phyloP scores from a whole-genome alignment of 2,888 invertebrate genomes.

The Mylabris sibirica region DNA sequence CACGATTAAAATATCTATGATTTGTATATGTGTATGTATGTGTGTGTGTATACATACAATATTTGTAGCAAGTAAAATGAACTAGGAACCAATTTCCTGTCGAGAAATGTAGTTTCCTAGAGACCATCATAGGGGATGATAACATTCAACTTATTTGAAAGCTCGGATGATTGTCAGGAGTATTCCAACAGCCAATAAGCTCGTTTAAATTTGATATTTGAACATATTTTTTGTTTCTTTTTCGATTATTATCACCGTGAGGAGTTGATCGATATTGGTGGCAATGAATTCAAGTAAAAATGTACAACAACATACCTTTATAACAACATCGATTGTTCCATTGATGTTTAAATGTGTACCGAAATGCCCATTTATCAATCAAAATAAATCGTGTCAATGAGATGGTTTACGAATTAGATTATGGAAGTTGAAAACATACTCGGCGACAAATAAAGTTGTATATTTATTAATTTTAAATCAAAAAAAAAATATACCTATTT shows the following conservation, averaged over 20 bases:
- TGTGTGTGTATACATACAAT: no score
- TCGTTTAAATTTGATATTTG: not conserved
- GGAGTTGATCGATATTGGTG: no score
- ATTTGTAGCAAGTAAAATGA: conserved; percentile 30
- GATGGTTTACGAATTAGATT: not conserved
- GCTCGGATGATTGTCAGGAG: not conserved
- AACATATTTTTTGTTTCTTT: not conserved
- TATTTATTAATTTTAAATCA: no score
- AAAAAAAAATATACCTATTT: no score
- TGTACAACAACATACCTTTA: not conserved
- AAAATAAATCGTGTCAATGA: conserved; percentile 13
- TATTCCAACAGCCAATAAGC: not conserved
- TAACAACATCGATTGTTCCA: not conserved
- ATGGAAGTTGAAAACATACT: conserved; percentile 8
- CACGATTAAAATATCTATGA: conserved; percentile 10
- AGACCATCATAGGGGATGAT: conserved; percentile 1
- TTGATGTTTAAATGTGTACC: not conserved
- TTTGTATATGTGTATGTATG: conserved; percentile 26
- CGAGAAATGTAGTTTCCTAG: conserved; percentile 22
- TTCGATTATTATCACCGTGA: not conserved
- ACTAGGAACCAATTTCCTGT: conserved; percentile 29
- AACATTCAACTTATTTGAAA: not conserved
- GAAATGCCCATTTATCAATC: conserved; percentile 14
- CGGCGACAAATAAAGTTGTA: conserved; percentile 8
- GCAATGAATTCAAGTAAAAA: no score